Base-by-base conservation (phyloP, 2,888 invertebrate species). In the Lasius fuliginosus region DNA sequence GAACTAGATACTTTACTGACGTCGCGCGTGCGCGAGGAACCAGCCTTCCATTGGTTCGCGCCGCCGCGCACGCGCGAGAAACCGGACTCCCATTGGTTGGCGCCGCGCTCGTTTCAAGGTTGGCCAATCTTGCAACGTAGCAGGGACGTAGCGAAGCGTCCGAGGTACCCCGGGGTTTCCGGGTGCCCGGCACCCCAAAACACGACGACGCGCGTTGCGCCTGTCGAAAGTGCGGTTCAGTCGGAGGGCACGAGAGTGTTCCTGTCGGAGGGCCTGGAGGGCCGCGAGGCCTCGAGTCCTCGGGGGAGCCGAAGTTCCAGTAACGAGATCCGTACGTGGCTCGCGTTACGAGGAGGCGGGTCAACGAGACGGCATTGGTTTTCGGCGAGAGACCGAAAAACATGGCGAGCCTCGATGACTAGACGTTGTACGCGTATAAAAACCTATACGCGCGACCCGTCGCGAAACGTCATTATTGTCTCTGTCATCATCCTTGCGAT, bases 381-480 rank as follows among this genome's bases (percentile, higher is more conserved):
- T 42, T 36, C 46, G 46, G 9, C 46, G 46, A 84, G 27, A 11
- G 18, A 40, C 3, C 27, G 58, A 86, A 53, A 53, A 91, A 87
- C 83, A 91, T 91, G 90, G 90, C 90, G 90, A 86, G 69, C 42
- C 75, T 86, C 85, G 88, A 90, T 90, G 90, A 90, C 89, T 90
- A 71, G 87, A 85, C 88, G 89, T 89, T 53, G 75, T 89, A 83
- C 62, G 56, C n/a, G 53, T n/a, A n/a, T 53, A 69, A 53, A 30
- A n/a, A 33, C n/a, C 11, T 15, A 18, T 88, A 85, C 67, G 64
- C 79, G 74, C 73, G 64, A 65, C 71, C 68, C 74, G 15, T 49
- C 67, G 82, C 77, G 53, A 74, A 82, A n/a, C 36, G 8, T 53
- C 53, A 49, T 58, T 23, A 69, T 33, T 75, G 62, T 46, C n/a